These are phyloP conservation scores for Holocentrus rufus DNA, from an alignment of 2,797 vertebrate species.

Conservation along the genomic window DNA sequence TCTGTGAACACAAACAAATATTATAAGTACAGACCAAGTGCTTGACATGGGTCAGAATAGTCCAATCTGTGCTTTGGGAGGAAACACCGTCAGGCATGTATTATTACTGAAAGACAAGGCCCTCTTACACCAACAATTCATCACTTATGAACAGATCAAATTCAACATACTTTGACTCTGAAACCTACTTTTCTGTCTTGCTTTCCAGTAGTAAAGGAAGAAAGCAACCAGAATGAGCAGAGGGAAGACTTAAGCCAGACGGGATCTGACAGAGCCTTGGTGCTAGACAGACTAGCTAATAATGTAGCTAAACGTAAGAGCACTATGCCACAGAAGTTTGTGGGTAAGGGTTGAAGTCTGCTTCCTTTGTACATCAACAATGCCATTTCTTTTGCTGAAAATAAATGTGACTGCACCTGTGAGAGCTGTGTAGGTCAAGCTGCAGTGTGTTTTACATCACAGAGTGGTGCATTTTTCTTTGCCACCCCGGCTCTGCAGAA, in stretches of 20 bases:
- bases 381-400: slow-evolving; percentile 39
- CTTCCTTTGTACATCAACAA: slow-evolving; percentile 81
- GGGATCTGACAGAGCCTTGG: slow-evolving; percentile 96
- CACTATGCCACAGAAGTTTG: slow-evolving; percentile 99
- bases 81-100: slow-evolving; percentile 42
- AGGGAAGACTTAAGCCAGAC: slow-evolving; percentile 98
- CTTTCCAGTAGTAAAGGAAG: slow-evolving; percentile 98
- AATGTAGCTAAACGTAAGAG: slow-evolving; percentile 99
- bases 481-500: slow-evolving; percentile 45
- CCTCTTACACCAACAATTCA: slow-evolving; percentile 22
- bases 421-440: slow-evolving; percentile 18
- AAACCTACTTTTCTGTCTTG: slow-evolving; percentile 85
- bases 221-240: slow-evolving; percentile 97
- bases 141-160: slow-evolving; percentile 45
- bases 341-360: slow-evolving; percentile 98
- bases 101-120: slow-evolving; percentile 9
- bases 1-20: slow-evolving; percentile 40
- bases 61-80: slow-evolving; percentile 57
- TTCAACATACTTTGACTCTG: slow-evolving; percentile 73
- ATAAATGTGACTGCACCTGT: slow-evolving; percentile 34
- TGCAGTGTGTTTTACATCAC: slow-evolving; percentile 29
- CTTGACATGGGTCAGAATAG: slow-evolving; percentile 57
- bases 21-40: slow-evolving; percentile 54
- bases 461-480: slow-evolving; percentile 11
- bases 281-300: slow-evolving; percentile 99